Conservation (phyloP, 2,888 invertebrate species). For the Hydropsyche betteni region DNA sequence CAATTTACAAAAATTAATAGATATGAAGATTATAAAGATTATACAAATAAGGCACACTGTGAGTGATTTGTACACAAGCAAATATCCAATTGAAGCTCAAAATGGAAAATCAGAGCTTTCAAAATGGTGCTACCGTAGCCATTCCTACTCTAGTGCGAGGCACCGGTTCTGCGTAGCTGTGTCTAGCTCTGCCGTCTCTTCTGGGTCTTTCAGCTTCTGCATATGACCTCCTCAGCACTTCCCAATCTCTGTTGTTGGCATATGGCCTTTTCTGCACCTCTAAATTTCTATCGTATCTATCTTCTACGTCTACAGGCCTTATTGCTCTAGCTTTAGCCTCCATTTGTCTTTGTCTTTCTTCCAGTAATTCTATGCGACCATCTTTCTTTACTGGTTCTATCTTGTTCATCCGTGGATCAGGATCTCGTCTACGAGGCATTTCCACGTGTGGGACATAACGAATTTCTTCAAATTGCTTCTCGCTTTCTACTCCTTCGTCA, state of each 20-base stretch:
- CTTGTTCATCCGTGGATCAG: slow-evolving; percentile 44
- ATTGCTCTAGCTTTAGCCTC: slow-evolving; percentile 44
- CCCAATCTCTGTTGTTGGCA: slow-evolving; percentile 47
- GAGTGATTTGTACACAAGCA: slow-evolving; percentile 10
- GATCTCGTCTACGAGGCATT: slow-evolving; percentile 45
- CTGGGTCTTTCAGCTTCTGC: slow-evolving; percentile 49
- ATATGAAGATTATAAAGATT: background rate
- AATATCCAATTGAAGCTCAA: background rate
- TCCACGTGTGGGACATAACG: slow-evolving; percentile 50
- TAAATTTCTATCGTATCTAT: slow-evolving; percentile 45
- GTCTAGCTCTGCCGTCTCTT: slow-evolving; percentile 61
- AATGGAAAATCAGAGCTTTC: slow-evolving; percentile 51
- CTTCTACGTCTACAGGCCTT: slow-evolving; percentile 35
- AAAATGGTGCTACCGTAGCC: slow-evolving; percentile 61
- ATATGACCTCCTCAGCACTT: slow-evolving; percentile 47
- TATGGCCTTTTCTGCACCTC: slow-evolving; percentile 36
- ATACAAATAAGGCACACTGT: slow-evolving; percentile 22
- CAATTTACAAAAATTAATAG: background rate
- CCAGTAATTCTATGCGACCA: slow-evolving; percentile 49
- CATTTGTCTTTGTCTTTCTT: slow-evolving; percentile 51
- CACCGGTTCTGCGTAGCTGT: slow-evolving; percentile 75
- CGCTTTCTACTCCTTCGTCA: slow-evolving; percentile 51
- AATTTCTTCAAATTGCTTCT: slow-evolving; percentile 51
- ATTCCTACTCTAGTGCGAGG: slow-evolving; percentile 65
- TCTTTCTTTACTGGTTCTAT: slow-evolving; percentile 45